These are phyloP conservation scores for Montipora foliosa DNA, from an alignment of 64 coral and sea anemone genomes.

Conservation along the genomic window DNA sequence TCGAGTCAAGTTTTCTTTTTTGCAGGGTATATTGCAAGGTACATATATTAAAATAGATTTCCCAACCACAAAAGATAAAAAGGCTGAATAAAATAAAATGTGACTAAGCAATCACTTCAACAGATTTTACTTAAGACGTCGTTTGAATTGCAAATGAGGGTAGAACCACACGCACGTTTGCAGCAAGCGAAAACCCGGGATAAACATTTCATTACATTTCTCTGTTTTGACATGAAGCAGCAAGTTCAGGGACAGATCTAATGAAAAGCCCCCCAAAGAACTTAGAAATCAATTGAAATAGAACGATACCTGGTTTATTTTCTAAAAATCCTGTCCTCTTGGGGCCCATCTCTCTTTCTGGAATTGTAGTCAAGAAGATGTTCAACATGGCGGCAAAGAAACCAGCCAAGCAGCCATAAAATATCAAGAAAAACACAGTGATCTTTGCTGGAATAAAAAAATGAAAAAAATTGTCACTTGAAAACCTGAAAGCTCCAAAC, in stretches of 20 bases:
- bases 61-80: background rate
- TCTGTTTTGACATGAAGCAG: slow-evolving; percentile 10
- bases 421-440: slow-evolving; percentile 84
- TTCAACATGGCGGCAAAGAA: slow-evolving; percentile 94
- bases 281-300: background rate
- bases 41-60: background rate
- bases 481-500: background rate
- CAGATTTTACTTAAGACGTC: background rate
- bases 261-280: background rate
- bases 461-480: background rate
- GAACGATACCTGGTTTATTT: slow-evolving; percentile 57
- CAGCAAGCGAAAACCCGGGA: background rate
- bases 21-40: too few relatives aligned
- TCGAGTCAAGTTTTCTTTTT: background rate
- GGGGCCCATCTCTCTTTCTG: slow-evolving; percentile 68
- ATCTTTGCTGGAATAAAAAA: slow-evolving; percentile 81
- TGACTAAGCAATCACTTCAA: background rate
- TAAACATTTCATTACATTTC: background rate
- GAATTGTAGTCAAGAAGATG: slow-evolving; percentile 80
- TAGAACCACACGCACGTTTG: slow-evolving; percentile 3
- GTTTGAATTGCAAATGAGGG: slow-evolving; percentile 40
- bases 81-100: background rate
- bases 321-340: slow-evolving; percentile 81
- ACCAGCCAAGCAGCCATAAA: slow-evolving; percentile 82
- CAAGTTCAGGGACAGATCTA: background rate